Base-by-base conservation (phyloP, 2,113 vertebrate genomes). In the Myxocyprinus asiaticus region DNA sequence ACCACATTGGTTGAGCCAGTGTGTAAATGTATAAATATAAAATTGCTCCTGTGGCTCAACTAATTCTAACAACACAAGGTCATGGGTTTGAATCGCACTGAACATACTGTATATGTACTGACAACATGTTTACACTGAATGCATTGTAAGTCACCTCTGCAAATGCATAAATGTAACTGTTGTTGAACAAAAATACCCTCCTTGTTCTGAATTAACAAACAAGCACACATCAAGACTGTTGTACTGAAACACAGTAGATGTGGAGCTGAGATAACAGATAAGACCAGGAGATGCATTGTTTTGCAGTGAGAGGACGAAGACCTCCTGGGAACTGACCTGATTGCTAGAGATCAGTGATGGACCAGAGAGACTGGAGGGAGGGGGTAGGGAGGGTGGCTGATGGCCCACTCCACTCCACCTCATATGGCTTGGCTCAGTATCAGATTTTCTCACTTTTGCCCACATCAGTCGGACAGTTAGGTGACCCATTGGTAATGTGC, bases 251-350 rank as follows among this genome's bases (percentile, higher is more conserved):
- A 62, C n/a, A 17, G 65, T 58, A 84, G 86, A 90, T 87, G 42
- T 45, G 61, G 61, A 86, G 82, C 78, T 63, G 47, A 81, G 87
- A 88, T 90, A 86, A 86, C 71, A 78, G 81, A 85, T 80, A 79
- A 81, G 70, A 65, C 33, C 71, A 17, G 77, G 84, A 89, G 86
- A 86, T 82, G 33, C 81, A 88, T 86, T 91, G 88, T 88, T 87
- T 66, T 78, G 83, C 67, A 74, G 77, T 33, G 22, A 84, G 77
- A 85, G 84, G 84, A 88, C 84, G 86, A 87, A 83, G 87, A 87
- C 82, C 85, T 86, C 80, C 83, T 15, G 76, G 51, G 80, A 79
- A 82, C 69, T 83, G 82, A 75, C 81, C 80, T 82, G 76, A 51
- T 66, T 82, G 81, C 78, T 59, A 68, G 68, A 83, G 85, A 84